Percentiles rank a stretch among this genome's conserved stretches.
phyloP scores from a whole-genome alignment of 2,888 invertebrate genomes.

The Protodeltote pygarga region DNA sequence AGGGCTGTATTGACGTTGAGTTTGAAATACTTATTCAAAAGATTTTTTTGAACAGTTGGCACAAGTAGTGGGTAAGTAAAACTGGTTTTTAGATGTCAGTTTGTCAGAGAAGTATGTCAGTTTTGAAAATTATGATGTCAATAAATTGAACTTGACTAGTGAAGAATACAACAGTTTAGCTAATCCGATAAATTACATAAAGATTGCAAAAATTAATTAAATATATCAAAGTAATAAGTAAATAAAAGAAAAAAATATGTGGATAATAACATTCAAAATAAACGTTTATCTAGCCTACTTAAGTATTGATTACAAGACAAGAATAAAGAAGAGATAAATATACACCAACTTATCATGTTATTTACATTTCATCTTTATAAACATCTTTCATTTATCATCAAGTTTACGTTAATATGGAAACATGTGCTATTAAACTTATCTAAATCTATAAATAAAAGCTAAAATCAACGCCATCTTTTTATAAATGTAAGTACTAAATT shows the following conservation, averaged over 20 bases:
- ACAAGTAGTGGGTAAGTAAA: no score
- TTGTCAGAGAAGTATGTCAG: neutral
- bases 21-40: no score
- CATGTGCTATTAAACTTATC: conserved; percentile 34
- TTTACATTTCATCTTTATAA: conserved; percentile 50
- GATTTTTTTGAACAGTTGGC: no score
- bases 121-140: no score
- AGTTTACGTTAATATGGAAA: conserved; percentile 44
- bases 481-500: conserved; percentile 38
- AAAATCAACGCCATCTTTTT: conserved; percentile 66
- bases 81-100: no score
- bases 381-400: conserved; percentile 51
- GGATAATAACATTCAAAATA: conserved; percentile 1
- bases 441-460: conserved; percentile 32
- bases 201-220: no score
- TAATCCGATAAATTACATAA: no score
- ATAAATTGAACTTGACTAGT: no score
- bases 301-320: conserved; percentile 19
- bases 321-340: conserved; percentile 20
- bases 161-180: no score
- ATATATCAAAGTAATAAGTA: neutral
- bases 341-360: conserved; percentile 43
- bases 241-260: conserved; percentile 1
- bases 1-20: neutral
- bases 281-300: conserved; percentile 19